Percentiles rank a stretch among this genome's conserved stretches.
phyloP scores from a whole-genome alignment of 2,888 invertebrate genomes.

The Pyrocoelia pectoralis region DNA sequence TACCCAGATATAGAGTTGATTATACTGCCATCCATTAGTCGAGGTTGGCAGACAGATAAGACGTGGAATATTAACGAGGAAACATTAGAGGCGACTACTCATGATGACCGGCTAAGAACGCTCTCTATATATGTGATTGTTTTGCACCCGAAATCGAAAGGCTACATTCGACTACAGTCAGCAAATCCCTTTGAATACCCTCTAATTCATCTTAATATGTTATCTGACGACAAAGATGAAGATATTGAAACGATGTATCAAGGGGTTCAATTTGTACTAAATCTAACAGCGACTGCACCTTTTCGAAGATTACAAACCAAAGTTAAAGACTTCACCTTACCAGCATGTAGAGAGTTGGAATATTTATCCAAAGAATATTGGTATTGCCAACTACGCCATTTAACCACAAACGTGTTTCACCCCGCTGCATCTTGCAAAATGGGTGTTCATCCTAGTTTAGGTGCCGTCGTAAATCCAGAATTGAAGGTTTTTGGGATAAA shows the following conservation, averaged over 20 bases:
- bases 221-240: conserved; percentile 63
- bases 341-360: conserved; percentile 23
- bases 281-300: conserved; percentile 61
- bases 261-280: conserved; percentile 58
- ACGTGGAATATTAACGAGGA: conserved; percentile 22
- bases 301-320: conserved; percentile 63
- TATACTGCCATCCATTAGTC: conserved; percentile 20
- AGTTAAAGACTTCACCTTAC: conserved; percentile 43
- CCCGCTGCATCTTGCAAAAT: conserved; percentile 40
- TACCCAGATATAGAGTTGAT: conserved; percentile 38
- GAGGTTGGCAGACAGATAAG: conserved; percentile 2
- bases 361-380: conserved; percentile 38
- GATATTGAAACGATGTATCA: conserved; percentile 65
- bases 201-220: conserved; percentile 71
- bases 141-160: conserved; percentile 62
- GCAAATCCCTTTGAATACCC: conserved; percentile 70
- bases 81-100: conserved; percentile 16
- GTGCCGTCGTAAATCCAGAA: conserved; percentile 29
- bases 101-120: conserved; percentile 18
- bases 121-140: conserved; percentile 60
- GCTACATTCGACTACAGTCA: conserved; percentile 62
- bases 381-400: conserved; percentile 39
- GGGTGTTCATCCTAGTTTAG: conserved; percentile 27
- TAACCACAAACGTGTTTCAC: conserved; percentile 28
- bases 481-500: conserved; percentile 69